A percentile compares a stretch with the other conserved stretches of the same genome.
These are phyloP conservation scores for Chelmon rostratus DNA, from an alignment of 2,797 vertebrate species.

Conservation along the genomic window DNA sequence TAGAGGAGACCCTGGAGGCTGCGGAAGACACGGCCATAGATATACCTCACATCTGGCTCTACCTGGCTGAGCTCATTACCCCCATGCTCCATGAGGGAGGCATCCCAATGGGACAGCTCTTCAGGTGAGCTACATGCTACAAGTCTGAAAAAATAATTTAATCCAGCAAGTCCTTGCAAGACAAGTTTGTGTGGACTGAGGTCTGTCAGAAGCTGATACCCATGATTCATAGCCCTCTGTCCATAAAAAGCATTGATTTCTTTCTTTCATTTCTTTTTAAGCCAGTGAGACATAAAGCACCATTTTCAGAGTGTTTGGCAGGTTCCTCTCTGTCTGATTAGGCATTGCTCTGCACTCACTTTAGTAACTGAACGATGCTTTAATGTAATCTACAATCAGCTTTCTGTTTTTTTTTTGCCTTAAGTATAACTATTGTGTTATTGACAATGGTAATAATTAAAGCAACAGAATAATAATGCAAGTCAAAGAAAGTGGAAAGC, in stretches of 20 bases:
- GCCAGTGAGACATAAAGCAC: not conserved
- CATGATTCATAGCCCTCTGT: not conserved
- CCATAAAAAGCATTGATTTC: not conserved
- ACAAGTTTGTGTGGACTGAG: not conserved
- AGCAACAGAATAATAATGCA: not conserved
- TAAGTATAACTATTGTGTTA: not conserved
- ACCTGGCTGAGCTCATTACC: constrained; percentile 94
- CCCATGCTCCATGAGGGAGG: constrained; percentile 95
- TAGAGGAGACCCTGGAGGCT: constrained; percentile 92
- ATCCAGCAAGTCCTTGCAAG: not conserved
- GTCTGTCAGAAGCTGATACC: not conserved
- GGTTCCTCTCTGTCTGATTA: not conserved
- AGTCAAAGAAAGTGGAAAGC: not conserved
- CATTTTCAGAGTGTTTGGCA: not conserved
- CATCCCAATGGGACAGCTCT: constrained; percentile 93
- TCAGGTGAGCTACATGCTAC: constrained; percentile 86
- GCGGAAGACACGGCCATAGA: constrained; percentile 98
- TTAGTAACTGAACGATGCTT: not conserved
- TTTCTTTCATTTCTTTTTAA: not conserved
- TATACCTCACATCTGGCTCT: constrained; percentile 98
- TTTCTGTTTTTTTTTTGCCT: not conserved
- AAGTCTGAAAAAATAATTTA: not conserved
- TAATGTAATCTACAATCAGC: not conserved
- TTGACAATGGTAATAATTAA: not conserved
- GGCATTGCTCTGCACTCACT: not conserved